phyloP scores from a whole-genome alignment of 2,888 invertebrate genomes.

The Branchipolynoe longqiensis region DNA sequence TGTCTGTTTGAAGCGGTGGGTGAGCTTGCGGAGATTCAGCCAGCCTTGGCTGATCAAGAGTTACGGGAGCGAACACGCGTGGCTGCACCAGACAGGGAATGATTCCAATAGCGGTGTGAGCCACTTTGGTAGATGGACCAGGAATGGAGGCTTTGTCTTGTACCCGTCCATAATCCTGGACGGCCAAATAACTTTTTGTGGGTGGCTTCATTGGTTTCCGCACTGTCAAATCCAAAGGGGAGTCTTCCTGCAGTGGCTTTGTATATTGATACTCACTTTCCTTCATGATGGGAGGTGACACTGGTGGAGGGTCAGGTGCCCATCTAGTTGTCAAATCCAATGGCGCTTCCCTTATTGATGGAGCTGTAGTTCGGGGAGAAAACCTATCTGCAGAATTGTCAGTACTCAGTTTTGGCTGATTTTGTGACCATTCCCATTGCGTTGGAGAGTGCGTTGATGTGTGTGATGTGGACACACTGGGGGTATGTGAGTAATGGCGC shows the following conservation, averaged over 20 bases:
- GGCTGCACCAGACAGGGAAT: neutral
- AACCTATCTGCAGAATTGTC: no score
- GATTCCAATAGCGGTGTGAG: neutral
- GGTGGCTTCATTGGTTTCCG: neutral
- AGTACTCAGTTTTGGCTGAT: no score
- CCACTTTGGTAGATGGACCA: neutral
- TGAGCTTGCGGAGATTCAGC: neutral
- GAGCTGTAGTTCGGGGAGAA: no score
- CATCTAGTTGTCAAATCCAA: constrained; percentile 21
- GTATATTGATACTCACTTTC: neutral
- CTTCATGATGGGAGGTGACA: neutral
- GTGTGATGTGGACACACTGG: no score
- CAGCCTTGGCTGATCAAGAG: neutral
- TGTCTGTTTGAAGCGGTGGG: neutral
- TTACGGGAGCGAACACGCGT: neutral
- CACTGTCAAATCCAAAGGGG: constrained; percentile 32
- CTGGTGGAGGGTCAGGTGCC: neutral
- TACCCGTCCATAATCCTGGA: neutral
- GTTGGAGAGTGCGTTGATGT: no score
- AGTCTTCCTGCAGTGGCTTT: neutral
- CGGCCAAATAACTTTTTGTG: neutral
- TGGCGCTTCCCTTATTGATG: neutral
- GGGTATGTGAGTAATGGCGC: no score
- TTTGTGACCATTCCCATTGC: no score
- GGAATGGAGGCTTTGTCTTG: neutral